These are phyloP conservation scores for Coenobita brevimanus DNA, from an alignment of 1,140 invertebrate species.

Conservation along the genomic window DNA sequence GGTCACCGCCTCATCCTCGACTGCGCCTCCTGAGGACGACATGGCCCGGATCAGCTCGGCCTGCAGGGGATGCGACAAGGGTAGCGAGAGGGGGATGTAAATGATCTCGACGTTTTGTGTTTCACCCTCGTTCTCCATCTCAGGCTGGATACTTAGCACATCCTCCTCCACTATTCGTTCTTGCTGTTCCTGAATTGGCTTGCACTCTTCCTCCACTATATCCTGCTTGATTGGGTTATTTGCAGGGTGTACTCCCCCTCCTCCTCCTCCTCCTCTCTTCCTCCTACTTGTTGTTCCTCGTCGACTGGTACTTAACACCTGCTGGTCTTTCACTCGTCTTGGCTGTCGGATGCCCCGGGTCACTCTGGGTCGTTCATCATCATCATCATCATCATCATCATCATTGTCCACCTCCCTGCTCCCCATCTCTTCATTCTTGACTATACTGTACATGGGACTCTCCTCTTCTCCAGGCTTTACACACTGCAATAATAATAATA, in stretches of 20 bases:
- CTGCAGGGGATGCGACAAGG: constrained; percentile 46
- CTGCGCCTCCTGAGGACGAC: not conserved
- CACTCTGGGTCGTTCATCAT: not conserved
- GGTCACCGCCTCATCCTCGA: constrained; percentile 4
- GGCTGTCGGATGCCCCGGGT: constrained; percentile 34
- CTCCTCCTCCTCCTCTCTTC: constrained; percentile 13
- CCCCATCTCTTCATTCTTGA: not conserved
- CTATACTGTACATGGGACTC: constrained; percentile 13
- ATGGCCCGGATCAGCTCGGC: constrained; percentile 51
- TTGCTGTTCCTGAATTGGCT: not conserved
- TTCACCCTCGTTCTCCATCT: constrained; percentile 28
- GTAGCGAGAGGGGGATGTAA: constrained; percentile 49
- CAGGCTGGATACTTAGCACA: constrained; percentile 18
- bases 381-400: not conserved
- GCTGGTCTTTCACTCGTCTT: not conserved
- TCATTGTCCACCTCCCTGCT: not conserved
- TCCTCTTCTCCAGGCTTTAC: constrained; percentile 32
- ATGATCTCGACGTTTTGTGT: constrained; percentile 58
- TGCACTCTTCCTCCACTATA: not conserved
- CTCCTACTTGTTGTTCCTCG: constrained; percentile 12
- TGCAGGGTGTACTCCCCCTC: not conserved
- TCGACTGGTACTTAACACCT: too few relatives aligned
- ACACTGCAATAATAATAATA: not conserved
- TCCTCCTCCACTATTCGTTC: constrained; percentile 4
- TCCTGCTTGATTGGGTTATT: too few relatives aligned